Evolutionary conservation across 1,140 invertebrate species (phyloP).

Genomic region (Temnothorax longispinosus): DNA sequence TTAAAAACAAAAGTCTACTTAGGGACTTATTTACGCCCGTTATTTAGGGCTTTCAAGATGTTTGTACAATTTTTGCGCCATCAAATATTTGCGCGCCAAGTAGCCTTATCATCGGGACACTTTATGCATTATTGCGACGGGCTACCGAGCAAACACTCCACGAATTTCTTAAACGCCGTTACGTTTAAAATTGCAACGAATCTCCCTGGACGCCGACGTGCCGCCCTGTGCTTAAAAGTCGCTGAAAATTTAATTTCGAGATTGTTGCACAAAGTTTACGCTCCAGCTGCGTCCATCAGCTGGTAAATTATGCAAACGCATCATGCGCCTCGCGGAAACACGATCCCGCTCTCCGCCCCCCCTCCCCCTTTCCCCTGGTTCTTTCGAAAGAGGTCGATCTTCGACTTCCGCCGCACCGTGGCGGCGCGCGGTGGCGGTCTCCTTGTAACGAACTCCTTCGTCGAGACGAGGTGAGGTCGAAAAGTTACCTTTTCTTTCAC

Average conservation of each 20-base stretch:
- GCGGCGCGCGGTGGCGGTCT: neutral
- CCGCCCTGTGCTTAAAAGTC: slow-evolving; percentile 46
- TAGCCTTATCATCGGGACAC: neutral
- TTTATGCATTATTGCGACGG: slow-evolving; percentile 11
- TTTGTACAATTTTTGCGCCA: neutral
- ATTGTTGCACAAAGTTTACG: slow-evolving; percentile 57
- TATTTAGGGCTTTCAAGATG: neutral
- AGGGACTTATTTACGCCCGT: neutral
- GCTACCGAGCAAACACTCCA: neutral
- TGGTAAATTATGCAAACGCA: slow-evolving; percentile 61
- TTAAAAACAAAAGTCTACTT: neutral
- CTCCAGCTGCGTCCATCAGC: slow-evolving; percentile 57
- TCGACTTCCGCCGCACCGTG: slow-evolving; percentile 24
- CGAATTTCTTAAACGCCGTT: slow-evolving; percentile 40
- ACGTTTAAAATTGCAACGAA: slow-evolving; percentile 49
- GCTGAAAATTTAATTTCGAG: slow-evolving; percentile 59
- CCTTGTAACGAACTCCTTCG: slow-evolving; percentile 46
- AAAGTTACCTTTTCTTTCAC: slow-evolving; percentile 1
- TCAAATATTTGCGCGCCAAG: neutral
- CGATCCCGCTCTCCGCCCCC: neutral
- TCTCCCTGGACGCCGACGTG: neutral
- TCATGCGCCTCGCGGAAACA: slow-evolving; percentile 42
- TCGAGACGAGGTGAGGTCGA: neutral
- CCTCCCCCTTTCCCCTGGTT: neutral
- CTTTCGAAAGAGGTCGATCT: slow-evolving; percentile 31